These are phyloP conservation scores for Phorcus lineatus DNA, from an alignment of 2,888 invertebrate genomes.

Conservation along the genomic window DNA sequence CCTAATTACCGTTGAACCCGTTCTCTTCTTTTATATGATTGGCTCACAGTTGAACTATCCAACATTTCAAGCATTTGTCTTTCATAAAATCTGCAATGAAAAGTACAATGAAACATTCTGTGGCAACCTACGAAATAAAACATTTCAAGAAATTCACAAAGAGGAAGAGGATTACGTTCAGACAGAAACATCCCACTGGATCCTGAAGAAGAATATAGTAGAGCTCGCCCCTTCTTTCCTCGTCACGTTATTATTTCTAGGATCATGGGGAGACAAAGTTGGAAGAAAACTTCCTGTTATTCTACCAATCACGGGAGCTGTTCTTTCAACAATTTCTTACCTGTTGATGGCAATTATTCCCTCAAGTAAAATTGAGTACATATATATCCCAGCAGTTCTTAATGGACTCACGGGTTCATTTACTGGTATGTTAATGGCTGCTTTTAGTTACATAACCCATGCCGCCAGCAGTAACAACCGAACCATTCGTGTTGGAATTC, in stretches of 20 bases:
- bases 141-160: slow-evolving; percentile 40
- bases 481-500: slow-evolving; percentile 86
- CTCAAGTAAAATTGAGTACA: slow-evolving; percentile 50
- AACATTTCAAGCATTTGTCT: slow-evolving; percentile 75
- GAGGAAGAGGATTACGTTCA: slow-evolving; percentile 66
- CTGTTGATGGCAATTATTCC: slow-evolving; percentile 69
- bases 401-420: slow-evolving; percentile 76
- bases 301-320: slow-evolving; percentile 74
- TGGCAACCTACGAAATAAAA: slow-evolving; percentile 51
- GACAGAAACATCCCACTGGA: slow-evolving; percentile 70
- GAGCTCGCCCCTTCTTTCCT: slow-evolving; percentile 71
- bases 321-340: slow-evolving; percentile 54
- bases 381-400: slow-evolving; percentile 74
- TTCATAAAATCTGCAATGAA: slow-evolving; percentile 73
- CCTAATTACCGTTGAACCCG: slow-evolving; percentile 86
- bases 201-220: slow-evolving; percentile 70
- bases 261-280: slow-evolving; percentile 75
- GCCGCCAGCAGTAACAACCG: slow-evolving; percentile 83
- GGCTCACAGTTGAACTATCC: slow-evolving; percentile 79
- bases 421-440: slow-evolving; percentile 74
- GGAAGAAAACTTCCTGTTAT: slow-evolving; percentile 76
- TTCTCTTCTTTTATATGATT: slow-evolving; percentile 92
- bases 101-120: slow-evolving; percentile 51
- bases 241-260: slow-evolving; percentile 67
- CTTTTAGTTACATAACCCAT: slow-evolving; percentile 88